phyloP scores from a whole-genome alignment of 2,113 vertebrate species.

The Euleptes europaea region DNA sequence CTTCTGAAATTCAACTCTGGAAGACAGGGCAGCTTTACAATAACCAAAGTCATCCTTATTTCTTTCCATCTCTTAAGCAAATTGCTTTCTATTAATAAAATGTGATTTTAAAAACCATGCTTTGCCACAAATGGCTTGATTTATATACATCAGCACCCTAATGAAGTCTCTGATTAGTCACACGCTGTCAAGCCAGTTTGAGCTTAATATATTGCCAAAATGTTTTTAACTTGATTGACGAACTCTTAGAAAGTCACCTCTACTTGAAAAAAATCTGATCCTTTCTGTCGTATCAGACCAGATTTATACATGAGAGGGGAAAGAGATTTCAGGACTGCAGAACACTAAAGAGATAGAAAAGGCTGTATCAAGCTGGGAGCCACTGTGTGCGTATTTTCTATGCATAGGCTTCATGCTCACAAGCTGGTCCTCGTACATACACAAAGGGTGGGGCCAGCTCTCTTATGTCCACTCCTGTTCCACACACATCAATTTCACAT shows the following conservation, averaged over 20 bases:
- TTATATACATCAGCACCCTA: slow-evolving; percentile 40
- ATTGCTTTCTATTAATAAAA: slow-evolving; percentile 28
- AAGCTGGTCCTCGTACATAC: too few species aligned
- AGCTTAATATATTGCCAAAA: slow-evolving; percentile 46
- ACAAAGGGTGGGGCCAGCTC: too few species aligned
- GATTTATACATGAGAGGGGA: too few species aligned
- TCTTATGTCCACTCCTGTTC: too few species aligned
- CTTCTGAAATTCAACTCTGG: slow-evolving; percentile 16
- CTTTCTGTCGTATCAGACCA: not conserved
- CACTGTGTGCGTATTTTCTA: too few species aligned
- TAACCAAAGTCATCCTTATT: slow-evolving; percentile 10
- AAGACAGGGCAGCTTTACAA: not conserved
- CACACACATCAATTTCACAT: too few species aligned
- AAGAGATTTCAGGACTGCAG: too few species aligned
- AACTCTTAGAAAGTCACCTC: not conserved
- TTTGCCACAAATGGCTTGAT: slow-evolving; percentile 33
- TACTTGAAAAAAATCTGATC: not conserved
- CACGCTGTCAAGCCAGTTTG: slow-evolving; percentile 60
- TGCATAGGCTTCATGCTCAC: too few species aligned
- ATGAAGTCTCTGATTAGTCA: slow-evolving; percentile 56
- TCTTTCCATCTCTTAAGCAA: not conserved
- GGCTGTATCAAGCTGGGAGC: too few species aligned
- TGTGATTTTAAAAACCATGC: slow-evolving; percentile 12
- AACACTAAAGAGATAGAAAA: too few species aligned
- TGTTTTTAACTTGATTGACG: slow-evolving; percentile 53